Percentiles rank a stretch among this genome's conserved stretches.
These are phyloP conservation scores for Enteromius radiatus DNA, from an alignment of 2,797 vertebrate genomes.

Conservation along the genomic window DNA sequence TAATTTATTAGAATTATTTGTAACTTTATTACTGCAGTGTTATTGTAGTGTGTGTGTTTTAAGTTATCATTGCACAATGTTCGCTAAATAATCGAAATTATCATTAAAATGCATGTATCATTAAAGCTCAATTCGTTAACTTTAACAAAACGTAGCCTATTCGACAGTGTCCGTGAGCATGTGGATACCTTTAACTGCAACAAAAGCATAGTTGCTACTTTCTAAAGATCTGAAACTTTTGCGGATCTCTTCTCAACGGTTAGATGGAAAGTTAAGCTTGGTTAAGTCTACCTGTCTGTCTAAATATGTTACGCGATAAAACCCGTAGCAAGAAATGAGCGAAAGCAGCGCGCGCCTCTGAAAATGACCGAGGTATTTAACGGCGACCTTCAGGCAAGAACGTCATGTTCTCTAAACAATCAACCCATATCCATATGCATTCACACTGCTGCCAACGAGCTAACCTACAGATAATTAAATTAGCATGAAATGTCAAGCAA, in stretches of 20 bases:
- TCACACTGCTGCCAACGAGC: conserved; percentile 26
- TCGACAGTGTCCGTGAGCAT: background rate
- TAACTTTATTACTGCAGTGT: background rate
- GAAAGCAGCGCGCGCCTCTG: background rate
- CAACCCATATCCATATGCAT: conserved; percentile 62
- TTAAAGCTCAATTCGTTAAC: background rate
- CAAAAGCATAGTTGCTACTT: background rate
- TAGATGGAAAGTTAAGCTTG: background rate
- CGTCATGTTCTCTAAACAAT: conserved; percentile 34
- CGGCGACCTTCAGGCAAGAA: background rate
- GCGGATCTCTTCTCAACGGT: background rate
- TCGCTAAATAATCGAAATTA: background rate
- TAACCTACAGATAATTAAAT: conserved; percentile 69
- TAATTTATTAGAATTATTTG: background rate
- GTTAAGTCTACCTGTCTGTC: background rate
- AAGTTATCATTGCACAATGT: no score
- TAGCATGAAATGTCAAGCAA: conserved; percentile 70
- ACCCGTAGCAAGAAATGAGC: background rate
- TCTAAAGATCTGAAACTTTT: background rate
- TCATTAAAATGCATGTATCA: background rate
- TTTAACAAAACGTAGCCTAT: background rate
- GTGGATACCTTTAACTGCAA: background rate
- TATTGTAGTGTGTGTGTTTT: background rate
- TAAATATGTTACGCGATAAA: background rate
- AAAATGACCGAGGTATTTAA: background rate